Evolutionary conservation across 1,140 invertebrate species (phyloP), one percentile per base, ranked within the genome.

Genomic region (Trichonephila clavipes): DNA sequence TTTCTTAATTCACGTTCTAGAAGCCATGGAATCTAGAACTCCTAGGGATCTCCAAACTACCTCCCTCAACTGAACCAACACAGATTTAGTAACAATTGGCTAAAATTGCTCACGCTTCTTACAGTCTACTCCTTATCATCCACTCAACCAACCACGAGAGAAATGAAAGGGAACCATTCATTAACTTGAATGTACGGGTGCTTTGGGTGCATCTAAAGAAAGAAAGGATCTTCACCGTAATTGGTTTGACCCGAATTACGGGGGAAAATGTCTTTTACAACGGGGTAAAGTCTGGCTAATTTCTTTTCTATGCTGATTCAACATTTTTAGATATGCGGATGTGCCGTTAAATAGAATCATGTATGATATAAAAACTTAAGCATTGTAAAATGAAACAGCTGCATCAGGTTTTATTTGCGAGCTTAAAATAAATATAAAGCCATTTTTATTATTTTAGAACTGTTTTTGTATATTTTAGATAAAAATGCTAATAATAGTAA

Each of bases 101-200:
- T 77, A 16, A 28, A 77, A 77, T 77, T 77, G 69, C 69, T 77
- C 69, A 77, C 69, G 16, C 69, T 28, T 40, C 69, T 77, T 77
- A 24, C 28, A 77, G 69, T 14, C 69, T 8, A n/a, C 64, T n/a
- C 64, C 64, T 51, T 24, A 69, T 69, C 64, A 69, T 69, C 64
- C 64, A 69, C 64, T 69, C 64, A 69, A 24, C 64, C 21, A 69
- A 24, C 64, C 64, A 69, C 64, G 64, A 21, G 64, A 21, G 64
- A 69, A 69, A 77, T 77, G 69, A 77, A 77, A 77, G 69, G 69
- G 69, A 8, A 14, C 69, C 69, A 77, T 77, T 77, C 69, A 77
- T 77, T 77, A 51, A 77, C 24, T 28, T 4, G 69, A 77, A 77
- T 77, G 69, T 77, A 77, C 69, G 69, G 69, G 69, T 34, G 69